These are phyloP conservation scores for Orchestes rusci DNA, from an alignment of 2,888 invertebrate genomes.

Conservation along the genomic window DNA sequence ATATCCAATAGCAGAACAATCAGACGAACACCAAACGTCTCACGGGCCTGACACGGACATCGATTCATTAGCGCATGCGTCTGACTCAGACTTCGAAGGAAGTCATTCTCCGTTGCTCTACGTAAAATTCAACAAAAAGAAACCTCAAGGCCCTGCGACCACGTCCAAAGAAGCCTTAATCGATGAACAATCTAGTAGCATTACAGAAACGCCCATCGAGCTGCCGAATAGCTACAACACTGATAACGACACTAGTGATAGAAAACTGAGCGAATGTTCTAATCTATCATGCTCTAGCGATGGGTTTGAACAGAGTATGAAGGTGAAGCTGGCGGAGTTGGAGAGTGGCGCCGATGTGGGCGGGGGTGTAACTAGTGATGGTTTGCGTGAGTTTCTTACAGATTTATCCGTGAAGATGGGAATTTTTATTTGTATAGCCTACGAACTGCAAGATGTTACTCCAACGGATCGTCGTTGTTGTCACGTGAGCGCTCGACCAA, in stretches of 20 bases:
- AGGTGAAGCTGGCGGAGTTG: constrained; percentile 14
- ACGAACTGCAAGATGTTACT: neutral
- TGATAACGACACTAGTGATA: constrained; percentile 41
- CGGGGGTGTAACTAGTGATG: constrained; percentile 2
- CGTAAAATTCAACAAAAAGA: constrained; percentile 33
- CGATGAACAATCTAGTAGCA: constrained; percentile 50
- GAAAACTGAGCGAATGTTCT: constrained; percentile 38
- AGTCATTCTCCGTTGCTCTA: constrained; percentile 60
- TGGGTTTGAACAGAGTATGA: constrained; percentile 30
- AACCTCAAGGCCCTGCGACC: constrained; percentile 13
- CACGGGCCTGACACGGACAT: constrained; percentile 56
- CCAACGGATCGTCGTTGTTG: constrained; percentile 6
- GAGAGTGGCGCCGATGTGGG: constrained; percentile 5
- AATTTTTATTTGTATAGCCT: too few relatives aligned
- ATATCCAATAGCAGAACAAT: constrained; percentile 79
- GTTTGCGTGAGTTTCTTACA: too few relatives aligned
- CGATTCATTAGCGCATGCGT: constrained; percentile 50
- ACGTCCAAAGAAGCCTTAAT: constrained; percentile 56
- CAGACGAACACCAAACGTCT: constrained; percentile 67
- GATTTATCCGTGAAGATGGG: too few relatives aligned
- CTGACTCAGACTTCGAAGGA: constrained; percentile 57
- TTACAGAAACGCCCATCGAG: constrained; percentile 15
- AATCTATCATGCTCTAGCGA: constrained; percentile 40
- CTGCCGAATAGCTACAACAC: constrained; percentile 31
- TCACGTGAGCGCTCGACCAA: constrained; percentile 7